Base-by-base conservation (phyloP, 1,140 invertebrate genomes). In the Phymorhynchus buccinoides region DNA sequence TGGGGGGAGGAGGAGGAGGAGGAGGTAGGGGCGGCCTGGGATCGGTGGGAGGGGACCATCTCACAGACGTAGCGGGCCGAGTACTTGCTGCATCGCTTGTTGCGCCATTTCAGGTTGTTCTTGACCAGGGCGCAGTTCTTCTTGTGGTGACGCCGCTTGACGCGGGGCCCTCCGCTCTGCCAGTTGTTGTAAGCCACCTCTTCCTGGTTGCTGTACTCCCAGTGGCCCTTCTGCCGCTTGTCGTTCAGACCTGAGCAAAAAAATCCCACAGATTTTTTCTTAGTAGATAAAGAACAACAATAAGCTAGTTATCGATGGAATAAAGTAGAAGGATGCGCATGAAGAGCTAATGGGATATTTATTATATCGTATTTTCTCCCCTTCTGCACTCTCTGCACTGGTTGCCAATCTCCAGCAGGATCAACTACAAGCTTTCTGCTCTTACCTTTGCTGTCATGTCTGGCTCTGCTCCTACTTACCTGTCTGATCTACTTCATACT, bases 111-210 rank as follows among this genome's bases (percentile, higher is more conserved):
- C 18, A 84, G 41, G 37, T 88, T 87, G 62, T 90, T 90, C 71
- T 90, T 89, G 16, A 92, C 91, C 4, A 91, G 90, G 3, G 84
- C 83, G 87, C 92, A 92, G 86, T 89, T 91, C 85, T 91, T 91
- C 85, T 88, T 89, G 73, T 89, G 85, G 1, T 86, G 41, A 14
- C 62, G 88, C 22, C 90, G 84, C 75, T 88, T 87, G 27, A 89
- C 86, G 16, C 89, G 86, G 14, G 91, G 91, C 32, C 85, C 87
- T 4, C 87, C 88, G 3, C 77, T 82, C 75, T 88, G 88, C 92
- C 92, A 92, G 85, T 90, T 90, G 42, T 85, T 88, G 80, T 88
- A 88, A 0, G 77, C 80, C 0, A 90, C 83, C 4, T 87, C 75
- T 52, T 91, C 90, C 9, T 89, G 89, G 85, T 87, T 89, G 1